phyloP scores from a whole-genome alignment of 2,113 vertebrate species.

The Sterrhoptilus dennistouni region DNA sequence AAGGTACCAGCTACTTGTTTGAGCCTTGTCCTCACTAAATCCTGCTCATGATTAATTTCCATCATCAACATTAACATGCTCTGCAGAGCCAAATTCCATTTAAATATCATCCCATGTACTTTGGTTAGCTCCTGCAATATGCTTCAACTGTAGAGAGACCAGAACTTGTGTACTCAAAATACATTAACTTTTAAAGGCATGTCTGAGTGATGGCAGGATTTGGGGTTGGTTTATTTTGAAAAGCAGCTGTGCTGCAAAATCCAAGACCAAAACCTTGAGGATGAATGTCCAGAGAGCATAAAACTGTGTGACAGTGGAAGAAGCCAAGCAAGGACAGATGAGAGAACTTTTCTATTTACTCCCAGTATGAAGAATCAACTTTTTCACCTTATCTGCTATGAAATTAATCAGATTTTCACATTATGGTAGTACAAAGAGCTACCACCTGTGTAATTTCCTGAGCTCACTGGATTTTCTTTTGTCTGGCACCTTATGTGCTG shows the following conservation, averaged over 20 bases:
- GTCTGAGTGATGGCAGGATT: neutral
- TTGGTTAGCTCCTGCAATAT: neutral
- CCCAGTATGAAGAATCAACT: neutral
- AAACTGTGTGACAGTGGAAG: neutral
- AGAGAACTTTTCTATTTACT: neutral
- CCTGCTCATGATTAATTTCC: neutral
- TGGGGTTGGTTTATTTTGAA: neutral
- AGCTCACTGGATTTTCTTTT: constrained; percentile 19
- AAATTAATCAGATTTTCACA: constrained; percentile 54
- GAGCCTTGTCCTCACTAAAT: neutral
- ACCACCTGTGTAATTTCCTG: constrained; percentile 29
- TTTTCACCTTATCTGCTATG: neutral
- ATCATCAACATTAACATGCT: neutral
- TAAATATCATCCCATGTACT: neutral
- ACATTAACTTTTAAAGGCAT: neutral
- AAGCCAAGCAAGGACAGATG: neutral
- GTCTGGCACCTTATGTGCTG: constrained; percentile 52
- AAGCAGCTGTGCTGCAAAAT: neutral
- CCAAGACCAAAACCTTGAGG: neutral
- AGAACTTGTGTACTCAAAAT: neutral
- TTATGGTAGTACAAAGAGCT: constrained; percentile 11
- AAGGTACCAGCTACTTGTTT: neutral
- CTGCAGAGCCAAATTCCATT: neutral
- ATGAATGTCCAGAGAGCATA: neutral
- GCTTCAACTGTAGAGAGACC: neutral